These are phyloP conservation scores for Chymomyza caudatula DNA, from an alignment of 2,888 invertebrate species.

Conservation along the genomic window DNA sequence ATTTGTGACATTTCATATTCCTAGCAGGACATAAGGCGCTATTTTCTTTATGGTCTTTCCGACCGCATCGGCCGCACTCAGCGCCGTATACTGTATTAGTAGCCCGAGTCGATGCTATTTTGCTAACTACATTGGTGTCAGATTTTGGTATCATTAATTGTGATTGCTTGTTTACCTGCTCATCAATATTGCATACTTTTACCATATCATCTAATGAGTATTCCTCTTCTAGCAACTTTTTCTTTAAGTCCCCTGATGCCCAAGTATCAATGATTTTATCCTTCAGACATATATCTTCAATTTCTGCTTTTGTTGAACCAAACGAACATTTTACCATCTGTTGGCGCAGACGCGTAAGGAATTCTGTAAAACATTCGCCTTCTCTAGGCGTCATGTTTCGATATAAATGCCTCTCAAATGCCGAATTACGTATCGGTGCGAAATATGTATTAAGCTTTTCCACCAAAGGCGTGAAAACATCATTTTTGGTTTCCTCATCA, in stretches of 20 bases:
- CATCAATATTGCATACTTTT: no score
- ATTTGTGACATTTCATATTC: not conserved
- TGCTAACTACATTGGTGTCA: not conserved
- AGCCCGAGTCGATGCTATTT: not conserved
- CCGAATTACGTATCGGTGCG: slow-evolving; percentile 26
- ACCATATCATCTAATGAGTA: no score
- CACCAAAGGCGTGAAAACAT: slow-evolving; percentile 10
- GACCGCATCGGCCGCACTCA: not conserved
- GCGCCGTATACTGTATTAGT: not conserved
- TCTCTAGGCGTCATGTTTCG: slow-evolving; percentile 23
- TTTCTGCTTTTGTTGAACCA: not conserved
- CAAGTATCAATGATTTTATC: not conserved
- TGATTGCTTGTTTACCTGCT: no score
- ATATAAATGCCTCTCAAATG: slow-evolving; percentile 24
- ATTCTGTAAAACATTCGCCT: no score
- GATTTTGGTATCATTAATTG: no score
- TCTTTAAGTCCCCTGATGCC: not conserved
- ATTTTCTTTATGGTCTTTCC: no score
- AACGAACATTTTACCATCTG: slow-evolving; percentile 7
- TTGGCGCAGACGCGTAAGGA: slow-evolving; percentile 46
- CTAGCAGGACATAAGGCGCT: not conserved
- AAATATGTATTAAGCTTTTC: slow-evolving; percentile 18
- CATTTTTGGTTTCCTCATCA: slow-evolving; percentile 1
- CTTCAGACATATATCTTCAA: not conserved
- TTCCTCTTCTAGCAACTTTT: not conserved